Percentiles rank a stretch among this genome's conserved stretches.
Evolutionary conservation across 2,888 invertebrate species (phyloP).

Genomic region (Sinodicranocentrus sp.): DNA sequence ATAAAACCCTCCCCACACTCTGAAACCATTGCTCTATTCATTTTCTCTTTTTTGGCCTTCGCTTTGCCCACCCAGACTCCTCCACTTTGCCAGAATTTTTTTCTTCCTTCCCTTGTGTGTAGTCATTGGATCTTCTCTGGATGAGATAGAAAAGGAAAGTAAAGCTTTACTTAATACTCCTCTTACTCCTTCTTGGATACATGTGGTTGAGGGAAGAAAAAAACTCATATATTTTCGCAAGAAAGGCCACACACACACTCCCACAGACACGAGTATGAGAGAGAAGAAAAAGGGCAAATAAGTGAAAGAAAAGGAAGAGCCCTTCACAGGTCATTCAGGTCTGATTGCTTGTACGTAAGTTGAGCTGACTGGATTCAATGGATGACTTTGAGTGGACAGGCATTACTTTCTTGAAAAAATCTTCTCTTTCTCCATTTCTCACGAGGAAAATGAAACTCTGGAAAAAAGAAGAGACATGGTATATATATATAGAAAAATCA

Average conservation of each 20-base stretch:
- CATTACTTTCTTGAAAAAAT: slow-evolving; percentile 41
- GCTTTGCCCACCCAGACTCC: not conserved
- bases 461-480: slow-evolving; percentile 15
- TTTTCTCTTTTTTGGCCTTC: not conserved
- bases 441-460: slow-evolving; percentile 12
- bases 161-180: not conserved
- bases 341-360: slow-evolving; percentile 54
- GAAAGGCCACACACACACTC: too few species aligned
- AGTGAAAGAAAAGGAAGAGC: slow-evolving; percentile 14
- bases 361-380: slow-evolving; percentile 45
- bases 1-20: too few species aligned
- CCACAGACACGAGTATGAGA: not conserved
- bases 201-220: not conserved
- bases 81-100: slow-evolving; percentile 4
- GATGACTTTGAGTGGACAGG: slow-evolving; percentile 57
- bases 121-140: slow-evolving; percentile 21
- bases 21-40: slow-evolving; percentile 1
- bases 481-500: slow-evolving; percentile 32
- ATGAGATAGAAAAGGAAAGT: not conserved
- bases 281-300: slow-evolving; percentile 28
- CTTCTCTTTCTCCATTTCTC: slow-evolving; percentile 7
- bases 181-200: not conserved
- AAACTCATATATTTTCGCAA: too few species aligned
- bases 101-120: slow-evolving; percentile 35
- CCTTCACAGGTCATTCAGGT: slow-evolving; percentile 63